phyloP scores from a whole-genome alignment of 2,797 vertebrate genomes.

The Perodicticus potto region DNA sequence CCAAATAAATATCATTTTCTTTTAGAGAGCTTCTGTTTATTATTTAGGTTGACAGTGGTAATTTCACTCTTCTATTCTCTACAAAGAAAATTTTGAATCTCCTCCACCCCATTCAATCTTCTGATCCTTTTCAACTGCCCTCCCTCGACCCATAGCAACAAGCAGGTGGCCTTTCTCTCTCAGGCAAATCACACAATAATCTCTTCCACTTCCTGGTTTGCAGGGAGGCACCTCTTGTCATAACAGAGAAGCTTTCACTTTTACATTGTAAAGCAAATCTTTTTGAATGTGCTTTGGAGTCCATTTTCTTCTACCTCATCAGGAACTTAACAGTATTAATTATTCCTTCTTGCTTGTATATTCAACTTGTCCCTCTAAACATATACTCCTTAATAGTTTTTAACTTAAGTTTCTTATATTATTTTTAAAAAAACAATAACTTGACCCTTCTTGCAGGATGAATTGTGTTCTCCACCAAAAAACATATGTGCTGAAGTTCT shows the following conservation, averaged over 20 bases:
- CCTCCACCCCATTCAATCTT: neutral
- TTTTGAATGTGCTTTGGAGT: neutral
- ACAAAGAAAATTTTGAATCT: neutral
- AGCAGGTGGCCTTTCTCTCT: neutral
- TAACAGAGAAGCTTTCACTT: neutral
- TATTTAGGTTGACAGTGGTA: neutral
- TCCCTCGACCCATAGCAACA: neutral
- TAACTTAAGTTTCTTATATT: neutral
- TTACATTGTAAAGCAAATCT: neutral
- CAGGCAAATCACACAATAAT: neutral
- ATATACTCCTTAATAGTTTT: neutral
- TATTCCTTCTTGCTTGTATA: constrained; percentile 41
- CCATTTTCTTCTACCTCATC: neutral
- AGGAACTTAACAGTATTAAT: neutral
- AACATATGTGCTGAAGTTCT: neutral
- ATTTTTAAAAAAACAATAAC: neutral
- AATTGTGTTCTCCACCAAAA: neutral
- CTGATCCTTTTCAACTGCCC: neutral
- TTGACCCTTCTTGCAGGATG: neutral
- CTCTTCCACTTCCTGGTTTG: constrained; percentile 9
- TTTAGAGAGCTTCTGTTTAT: neutral
- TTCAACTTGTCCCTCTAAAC: neutral
- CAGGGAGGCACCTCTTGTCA: neutral
- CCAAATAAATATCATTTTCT: neutral
- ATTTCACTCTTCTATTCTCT: neutral